phyloP scores from a whole-genome alignment of 1,140 invertebrate genomes.

The Helicorthomorpha holstii region DNA sequence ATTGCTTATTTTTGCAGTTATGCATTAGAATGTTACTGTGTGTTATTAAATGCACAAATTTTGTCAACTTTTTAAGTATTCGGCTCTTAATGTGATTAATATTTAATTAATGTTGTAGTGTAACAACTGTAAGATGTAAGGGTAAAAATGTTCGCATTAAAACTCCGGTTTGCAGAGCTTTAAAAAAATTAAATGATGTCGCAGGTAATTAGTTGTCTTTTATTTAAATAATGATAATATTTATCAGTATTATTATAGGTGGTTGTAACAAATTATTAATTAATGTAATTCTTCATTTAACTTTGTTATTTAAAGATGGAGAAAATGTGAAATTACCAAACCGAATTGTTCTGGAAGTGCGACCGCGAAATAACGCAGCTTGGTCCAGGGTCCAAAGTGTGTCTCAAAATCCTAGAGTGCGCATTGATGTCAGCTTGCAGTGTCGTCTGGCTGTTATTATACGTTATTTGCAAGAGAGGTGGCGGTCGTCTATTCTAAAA shows the following conservation, averaged over 20 bases:
- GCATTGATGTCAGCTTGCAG: constrained; percentile 52
- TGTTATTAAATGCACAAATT: too few species aligned
- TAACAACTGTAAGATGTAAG: constrained; percentile 58
- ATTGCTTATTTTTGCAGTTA: too few species aligned
- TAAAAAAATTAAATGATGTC: constrained; percentile 68
- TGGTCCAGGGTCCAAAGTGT: constrained; percentile 68
- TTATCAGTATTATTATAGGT: too few species aligned
- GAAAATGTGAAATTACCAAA: constrained; percentile 60
- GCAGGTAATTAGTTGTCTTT: too few species aligned
- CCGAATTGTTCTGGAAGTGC: constrained; percentile 55
- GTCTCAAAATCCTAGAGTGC: constrained; percentile 78
- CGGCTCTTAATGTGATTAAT: too few species aligned
- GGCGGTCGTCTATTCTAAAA: constrained; percentile 39
- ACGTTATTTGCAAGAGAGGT: constrained; percentile 56
- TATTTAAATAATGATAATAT: too few species aligned
- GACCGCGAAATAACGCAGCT: constrained; percentile 53
- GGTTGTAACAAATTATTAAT: constrained; percentile 15
- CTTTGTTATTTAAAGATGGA: constrained; percentile 38
- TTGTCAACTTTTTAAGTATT: too few species aligned
- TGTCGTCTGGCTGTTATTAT: constrained; percentile 52
- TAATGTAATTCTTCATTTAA: constrained; percentile 9
- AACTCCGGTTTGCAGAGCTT: constrained; percentile 77
- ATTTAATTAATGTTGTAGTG: constrained; percentile 29
- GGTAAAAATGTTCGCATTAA: constrained; percentile 72
- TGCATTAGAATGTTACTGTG: not conserved